Percentiles rank a stretch among this genome's conserved stretches.
These are phyloP conservation scores for Cryptus armator DNA, from an alignment of 2,888 invertebrate genomes.

Conservation along the genomic window DNA sequence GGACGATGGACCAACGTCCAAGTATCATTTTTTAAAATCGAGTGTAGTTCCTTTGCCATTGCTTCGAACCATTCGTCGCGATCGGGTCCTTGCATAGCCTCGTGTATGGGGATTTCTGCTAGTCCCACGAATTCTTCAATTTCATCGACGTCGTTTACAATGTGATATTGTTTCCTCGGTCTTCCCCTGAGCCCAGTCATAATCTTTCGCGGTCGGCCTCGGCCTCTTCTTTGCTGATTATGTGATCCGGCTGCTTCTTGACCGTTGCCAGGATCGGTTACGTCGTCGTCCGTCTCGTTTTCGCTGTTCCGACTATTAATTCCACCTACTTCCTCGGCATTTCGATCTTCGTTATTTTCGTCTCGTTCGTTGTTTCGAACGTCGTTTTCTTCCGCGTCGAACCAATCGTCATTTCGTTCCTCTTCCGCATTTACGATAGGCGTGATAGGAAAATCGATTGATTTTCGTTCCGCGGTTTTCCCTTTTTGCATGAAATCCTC, in stretches of 20 bases:
- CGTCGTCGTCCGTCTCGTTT: not conserved
- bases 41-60: constrained; percentile 56
- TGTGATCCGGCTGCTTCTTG: constrained; percentile 23
- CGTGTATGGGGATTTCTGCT: constrained; percentile 45
- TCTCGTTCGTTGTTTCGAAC: not conserved
- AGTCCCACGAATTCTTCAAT: constrained; percentile 10
- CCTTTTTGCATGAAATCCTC: constrained; percentile 9
- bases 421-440: not conserved
- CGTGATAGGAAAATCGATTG: constrained; percentile 17
- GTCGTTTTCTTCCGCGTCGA: not conserved
- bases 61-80: constrained; percentile 52
- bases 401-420: not conserved
- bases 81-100: constrained; percentile 39
- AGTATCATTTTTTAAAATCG: constrained; percentile 58
- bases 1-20: constrained; percentile 62
- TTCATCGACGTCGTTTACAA: constrained; percentile 8
- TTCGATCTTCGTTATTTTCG: not conserved
- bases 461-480: constrained; percentile 26
- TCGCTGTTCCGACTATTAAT: constrained; percentile 5
- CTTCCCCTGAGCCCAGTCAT: constrained; percentile 33
- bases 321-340: not conserved
- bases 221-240: constrained; percentile 21
- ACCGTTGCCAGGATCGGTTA: not conserved
- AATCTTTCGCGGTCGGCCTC: constrained; percentile 28
- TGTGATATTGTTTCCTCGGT: constrained; percentile 36